Base-by-base conservation (phyloP, 2,113 vertebrate genomes). In the Setophaga coronata region DNA sequence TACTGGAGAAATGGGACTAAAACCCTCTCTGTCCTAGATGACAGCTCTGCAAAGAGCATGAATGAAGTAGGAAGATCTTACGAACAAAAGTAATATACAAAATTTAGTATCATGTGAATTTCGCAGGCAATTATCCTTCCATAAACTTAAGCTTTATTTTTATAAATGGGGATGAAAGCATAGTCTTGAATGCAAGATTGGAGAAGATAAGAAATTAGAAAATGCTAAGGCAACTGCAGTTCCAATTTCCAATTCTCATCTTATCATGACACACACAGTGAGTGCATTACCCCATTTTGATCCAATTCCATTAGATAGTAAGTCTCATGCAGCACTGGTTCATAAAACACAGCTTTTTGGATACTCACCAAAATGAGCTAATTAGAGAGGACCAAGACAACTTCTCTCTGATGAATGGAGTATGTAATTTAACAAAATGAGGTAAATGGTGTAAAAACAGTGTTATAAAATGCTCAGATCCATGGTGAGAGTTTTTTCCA, bases 331-430 rank as follows among this genome's bases (percentile, higher is more conserved):
- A 95, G 86, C 51, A 33, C 76, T 86, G 79, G 90, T 90, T 69
- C 50, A 73, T 54, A n/a, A 93, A 85, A 76, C 53, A 60, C 43
- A 62, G 67, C 65, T 86, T 79, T 79, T 92, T 64, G n/a, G 91
- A 87, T 62, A 64, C 48, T 82, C 62, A 93, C 93, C 70, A 88
- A 97, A 96, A 96, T 74, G 78, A 97, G 71, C 78, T 88, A 85
- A 94, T 87, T 84, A 85, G 72, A 72, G 38, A 96, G 74, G 73
- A 84, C 72, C 51, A 64, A 73, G 88, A 89, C 81, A 90, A 89
- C 50, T 51, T 51, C 12, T 18, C 45, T 92, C 42, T 87, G 77
- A 89, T 87, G 77, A 87, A 91, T 21, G 42, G 56, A 66, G 25
- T 61, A 31, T 45, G 54, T 83, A 77, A 93, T 89, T 93, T 84